These are phyloP conservation scores for Charadrius vociferus DNA, from an alignment of 2,113 vertebrate species.

Conservation along the genomic window DNA sequence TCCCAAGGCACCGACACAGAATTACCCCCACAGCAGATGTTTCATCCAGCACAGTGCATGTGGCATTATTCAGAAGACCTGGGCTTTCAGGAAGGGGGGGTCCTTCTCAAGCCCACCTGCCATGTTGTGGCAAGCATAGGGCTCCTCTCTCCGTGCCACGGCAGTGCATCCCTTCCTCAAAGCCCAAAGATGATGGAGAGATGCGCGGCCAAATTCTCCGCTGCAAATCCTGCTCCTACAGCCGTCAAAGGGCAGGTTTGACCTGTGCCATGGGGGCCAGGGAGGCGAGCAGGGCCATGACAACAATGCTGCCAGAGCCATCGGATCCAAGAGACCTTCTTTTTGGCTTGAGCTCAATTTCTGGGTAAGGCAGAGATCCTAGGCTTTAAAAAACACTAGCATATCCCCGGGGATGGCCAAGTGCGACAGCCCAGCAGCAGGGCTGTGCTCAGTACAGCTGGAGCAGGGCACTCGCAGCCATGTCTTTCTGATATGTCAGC, in stretches of 20 bases:
- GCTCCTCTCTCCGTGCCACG: fast-evolving
- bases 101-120: not conserved
- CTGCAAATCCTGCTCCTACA: not conserved
- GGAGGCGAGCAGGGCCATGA: not conserved
- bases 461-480: not conserved
- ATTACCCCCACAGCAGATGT: not conserved
- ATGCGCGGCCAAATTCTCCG: fast-evolving
- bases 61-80: not conserved
- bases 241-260: not conserved
- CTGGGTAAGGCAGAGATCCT: not conserved
- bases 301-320: not conserved
- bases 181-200: not conserved
- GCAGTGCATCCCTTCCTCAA: not conserved
- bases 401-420: not conserved
- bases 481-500: not conserved
- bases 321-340: not conserved
- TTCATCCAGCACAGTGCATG: fast-evolving
- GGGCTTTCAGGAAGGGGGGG: not conserved
- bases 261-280: not conserved
- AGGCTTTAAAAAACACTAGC: not conserved
- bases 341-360: not conserved
- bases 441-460: not conserved
- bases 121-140: not conserved
- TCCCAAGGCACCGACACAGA: not conserved
- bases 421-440: not conserved